These are phyloP conservation scores for Eospalax fontanierii DNA, from an alignment of 2,797 vertebrate species.

Conservation along the genomic window DNA sequence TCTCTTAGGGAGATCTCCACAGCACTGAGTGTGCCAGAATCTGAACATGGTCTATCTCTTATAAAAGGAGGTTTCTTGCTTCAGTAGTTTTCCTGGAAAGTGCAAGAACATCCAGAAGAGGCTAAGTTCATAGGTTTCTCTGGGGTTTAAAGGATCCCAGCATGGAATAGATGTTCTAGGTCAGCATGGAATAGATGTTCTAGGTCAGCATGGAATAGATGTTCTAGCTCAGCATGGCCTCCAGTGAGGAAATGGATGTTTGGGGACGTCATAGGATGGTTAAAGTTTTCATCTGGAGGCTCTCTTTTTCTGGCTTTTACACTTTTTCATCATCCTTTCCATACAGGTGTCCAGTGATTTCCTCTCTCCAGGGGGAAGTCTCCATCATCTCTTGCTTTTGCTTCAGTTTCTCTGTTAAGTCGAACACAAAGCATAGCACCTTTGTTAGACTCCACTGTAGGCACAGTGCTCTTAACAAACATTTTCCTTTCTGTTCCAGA, in stretches of 20 bases:
- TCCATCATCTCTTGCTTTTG: constrained; percentile 43
- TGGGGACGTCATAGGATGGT: not conserved
- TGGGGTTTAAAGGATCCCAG: not conserved
- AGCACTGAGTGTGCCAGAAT: not conserved
- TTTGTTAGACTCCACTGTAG: constrained; percentile 43
- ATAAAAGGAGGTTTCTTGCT: constrained; percentile 53
- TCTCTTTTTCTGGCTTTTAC: not conserved
- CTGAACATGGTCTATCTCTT: constrained; percentile 68
- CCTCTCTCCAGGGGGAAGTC: not conserved
- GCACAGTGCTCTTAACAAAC: not conserved
- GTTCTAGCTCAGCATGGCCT: not conserved
- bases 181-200: not conserved
- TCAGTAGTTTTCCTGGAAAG: constrained; percentile 32
- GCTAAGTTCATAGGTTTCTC: constrained; percentile 13
- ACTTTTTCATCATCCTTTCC: not conserved
- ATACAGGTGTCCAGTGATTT: not conserved
- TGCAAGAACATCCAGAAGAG: constrained; percentile 34
- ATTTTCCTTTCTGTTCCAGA: constrained; percentile 51
- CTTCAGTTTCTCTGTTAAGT: constrained; percentile 40
- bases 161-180: not conserved
- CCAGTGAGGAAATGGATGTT: not conserved
- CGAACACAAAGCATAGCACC: not conserved
- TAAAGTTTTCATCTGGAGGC: not conserved
- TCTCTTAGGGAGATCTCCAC: constrained; percentile 3
- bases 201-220: not conserved